These are phyloP conservation scores for Caenorhabditis sp. DNA, from an alignment of 2,888 invertebrate genomes.

Conservation along the genomic window DNA sequence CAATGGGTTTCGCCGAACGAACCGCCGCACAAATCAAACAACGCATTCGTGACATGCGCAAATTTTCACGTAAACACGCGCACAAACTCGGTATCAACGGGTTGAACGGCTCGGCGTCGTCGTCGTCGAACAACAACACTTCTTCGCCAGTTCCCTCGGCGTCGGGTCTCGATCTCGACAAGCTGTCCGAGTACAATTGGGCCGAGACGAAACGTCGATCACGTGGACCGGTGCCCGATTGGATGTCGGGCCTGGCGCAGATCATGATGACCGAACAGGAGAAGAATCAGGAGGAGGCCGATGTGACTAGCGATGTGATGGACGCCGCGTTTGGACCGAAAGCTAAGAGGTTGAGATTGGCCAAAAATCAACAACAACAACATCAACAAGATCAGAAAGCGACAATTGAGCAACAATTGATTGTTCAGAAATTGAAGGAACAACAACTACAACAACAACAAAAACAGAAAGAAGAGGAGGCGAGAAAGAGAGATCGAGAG, in stretches of 20 bases:
- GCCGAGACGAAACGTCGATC: conserved; percentile 36
- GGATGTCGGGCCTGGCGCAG: conserved; percentile 38
- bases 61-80: conserved; percentile 38
- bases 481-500: neutral
- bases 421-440: conserved; percentile 20
- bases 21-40: conserved; percentile 41
- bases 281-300: conserved; percentile 18
- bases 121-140: neutral
- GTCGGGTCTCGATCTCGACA: conserved; percentile 15
- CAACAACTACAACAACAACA: conserved; percentile 12
- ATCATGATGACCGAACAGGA: conserved; percentile 43
- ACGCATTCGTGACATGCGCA: conserved; percentile 34
- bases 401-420: conserved; percentile 6
- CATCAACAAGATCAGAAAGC: conserved; percentile 19
- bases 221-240: conserved; percentile 33
- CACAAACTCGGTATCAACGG: conserved; percentile 33
- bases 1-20: conserved; percentile 37
- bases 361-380: conserved; percentile 13
- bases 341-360: conserved; percentile 20
- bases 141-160: neutral
- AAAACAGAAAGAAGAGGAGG: neutral
- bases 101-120: conserved; percentile 1
- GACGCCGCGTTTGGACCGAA: conserved; percentile 37
- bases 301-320: conserved; percentile 34
- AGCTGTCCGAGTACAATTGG: conserved; percentile 32